Percentiles rank a stretch among this genome's conserved stretches.
These are phyloP conservation scores for Drosophila sordidapex DNA, from an alignment of 2,888 invertebrate species.

Conservation along the genomic window DNA sequence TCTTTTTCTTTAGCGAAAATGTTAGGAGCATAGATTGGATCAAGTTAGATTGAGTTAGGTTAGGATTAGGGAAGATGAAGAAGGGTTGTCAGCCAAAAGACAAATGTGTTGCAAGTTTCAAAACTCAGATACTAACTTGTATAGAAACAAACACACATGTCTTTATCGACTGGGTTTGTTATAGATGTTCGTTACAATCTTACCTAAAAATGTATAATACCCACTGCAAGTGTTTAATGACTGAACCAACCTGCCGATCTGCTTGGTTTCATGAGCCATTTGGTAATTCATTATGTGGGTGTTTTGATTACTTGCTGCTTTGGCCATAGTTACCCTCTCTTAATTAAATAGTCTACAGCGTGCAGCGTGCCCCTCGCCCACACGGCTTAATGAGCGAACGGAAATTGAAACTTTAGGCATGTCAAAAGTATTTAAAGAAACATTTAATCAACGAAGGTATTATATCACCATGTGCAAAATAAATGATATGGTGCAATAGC, in stretches of 20 bases:
- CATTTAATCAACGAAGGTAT: conserved; percentile 37
- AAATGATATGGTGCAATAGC: conserved; percentile 9
- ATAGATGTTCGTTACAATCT: not conserved
- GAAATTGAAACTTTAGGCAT: conserved; percentile 61
- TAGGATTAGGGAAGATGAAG: not conserved
- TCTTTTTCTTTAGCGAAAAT: not conserved
- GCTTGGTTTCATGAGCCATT: conserved; percentile 36
- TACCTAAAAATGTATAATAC: not conserved
- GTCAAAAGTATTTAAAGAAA: conserved; percentile 33
- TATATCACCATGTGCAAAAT: conserved; percentile 26
- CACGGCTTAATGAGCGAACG: conserved; percentile 63
- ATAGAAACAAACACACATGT: not conserved
- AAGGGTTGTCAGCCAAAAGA: too few relatives aligned
- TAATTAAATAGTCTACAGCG: conserved; percentile 36
- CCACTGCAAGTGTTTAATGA: not conserved
- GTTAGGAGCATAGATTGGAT: too few relatives aligned
- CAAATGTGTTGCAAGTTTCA: not conserved
- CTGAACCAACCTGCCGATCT: conserved; percentile 1
- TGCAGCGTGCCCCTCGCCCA: not conserved
- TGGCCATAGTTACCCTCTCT: conserved; percentile 27
- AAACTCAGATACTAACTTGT: not conserved
- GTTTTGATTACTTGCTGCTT: conserved; percentile 14
- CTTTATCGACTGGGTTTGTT: not conserved
- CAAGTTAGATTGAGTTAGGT: too few relatives aligned
- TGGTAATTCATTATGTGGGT: conserved; percentile 39